These are phyloP conservation scores for Manduca sexta DNA, from an alignment of 1,140 invertebrate species.

Conservation along the genomic window DNA sequence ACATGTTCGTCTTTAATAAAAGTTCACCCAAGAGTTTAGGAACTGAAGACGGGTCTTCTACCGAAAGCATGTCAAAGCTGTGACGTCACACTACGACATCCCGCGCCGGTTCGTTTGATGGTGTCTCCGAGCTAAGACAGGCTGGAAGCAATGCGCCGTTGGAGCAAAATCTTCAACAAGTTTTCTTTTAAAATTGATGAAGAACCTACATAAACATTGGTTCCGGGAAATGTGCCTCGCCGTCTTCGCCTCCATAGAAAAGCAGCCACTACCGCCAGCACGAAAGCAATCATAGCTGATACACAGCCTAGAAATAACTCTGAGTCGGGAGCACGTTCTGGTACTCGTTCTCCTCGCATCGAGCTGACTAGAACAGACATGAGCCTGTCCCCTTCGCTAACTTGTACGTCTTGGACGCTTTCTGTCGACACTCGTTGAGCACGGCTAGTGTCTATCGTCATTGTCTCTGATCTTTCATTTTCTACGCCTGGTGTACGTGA, in stretches of 20 bases:
- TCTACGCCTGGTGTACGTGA: constrained; percentile 74
- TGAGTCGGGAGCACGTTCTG: constrained; percentile 67
- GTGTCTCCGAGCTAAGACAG: constrained; percentile 70
- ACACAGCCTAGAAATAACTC: constrained; percentile 73
- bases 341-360: constrained; percentile 72
- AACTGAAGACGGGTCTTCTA: constrained; percentile 65
- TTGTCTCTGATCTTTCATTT: constrained; percentile 76
- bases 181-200: constrained; percentile 73
- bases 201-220: constrained; percentile 75
- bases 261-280: constrained; percentile 67
- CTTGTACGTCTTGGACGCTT: constrained; percentile 75
- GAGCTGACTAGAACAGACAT: constrained; percentile 75
- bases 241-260: constrained; percentile 72
- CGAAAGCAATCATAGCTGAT: constrained; percentile 74
- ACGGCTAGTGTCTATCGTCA: constrained; percentile 76
- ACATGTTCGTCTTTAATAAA: constrained; percentile 25
- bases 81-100: constrained; percentile 78
- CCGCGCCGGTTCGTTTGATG: constrained; percentile 48
- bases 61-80: constrained; percentile 72
- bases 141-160: constrained; percentile 72
- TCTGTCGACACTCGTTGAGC: constrained; percentile 76
- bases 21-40: constrained; percentile 56
- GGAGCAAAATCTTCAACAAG: constrained; percentile 74
- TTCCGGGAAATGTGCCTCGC: constrained; percentile 71
- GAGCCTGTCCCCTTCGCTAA: constrained; percentile 71